Evolutionary conservation across 2,113 vertebrate genomes (phyloP).

Genomic region (Empidonax traillii): DNA sequence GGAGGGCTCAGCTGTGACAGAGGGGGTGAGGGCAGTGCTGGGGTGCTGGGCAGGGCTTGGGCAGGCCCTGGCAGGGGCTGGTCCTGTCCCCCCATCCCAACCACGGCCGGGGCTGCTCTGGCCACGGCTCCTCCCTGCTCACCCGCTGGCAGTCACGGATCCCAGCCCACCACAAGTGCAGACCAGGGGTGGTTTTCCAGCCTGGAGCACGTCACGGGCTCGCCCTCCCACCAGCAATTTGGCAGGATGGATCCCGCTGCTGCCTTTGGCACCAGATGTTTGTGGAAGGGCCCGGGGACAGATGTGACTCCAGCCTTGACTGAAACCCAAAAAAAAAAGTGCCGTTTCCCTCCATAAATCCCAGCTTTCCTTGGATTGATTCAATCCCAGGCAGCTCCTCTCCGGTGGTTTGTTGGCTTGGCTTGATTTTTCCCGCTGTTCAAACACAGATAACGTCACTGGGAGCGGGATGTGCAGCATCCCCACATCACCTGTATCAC

Average conservation of each 20-base stretch:
- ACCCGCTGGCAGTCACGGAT: conserved; percentile 27
- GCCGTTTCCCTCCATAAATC: conserved; percentile 60
- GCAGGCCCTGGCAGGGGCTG: rapidly evolving
- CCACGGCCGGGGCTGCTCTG: rapidly evolving
- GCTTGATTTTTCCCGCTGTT: not conserved
- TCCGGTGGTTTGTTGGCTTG: not conserved
- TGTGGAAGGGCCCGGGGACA: conserved; percentile 52
- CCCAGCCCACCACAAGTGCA: not conserved
- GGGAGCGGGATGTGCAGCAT: not conserved
- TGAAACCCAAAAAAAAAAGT: not conserved
- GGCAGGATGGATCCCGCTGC: conserved; percentile 42
- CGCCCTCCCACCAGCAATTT: not conserved
- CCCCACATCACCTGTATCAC: not conserved
- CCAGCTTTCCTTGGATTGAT: not conserved
- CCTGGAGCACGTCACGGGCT: not conserved
- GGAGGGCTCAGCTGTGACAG: not conserved
- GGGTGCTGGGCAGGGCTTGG: not conserved
- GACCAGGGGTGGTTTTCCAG: not conserved
- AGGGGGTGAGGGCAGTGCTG: not conserved
- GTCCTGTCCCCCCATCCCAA: rapidly evolving
- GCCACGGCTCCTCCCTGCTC: not conserved
- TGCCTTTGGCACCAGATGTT: conserved; percentile 7
- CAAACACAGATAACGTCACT: not conserved
- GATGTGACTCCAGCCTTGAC: conserved; percentile 17
- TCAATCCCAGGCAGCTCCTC: not conserved